phyloP scores from a whole-genome alignment of 2,113 vertebrate species.

The Brienomyrus brachyistius region DNA sequence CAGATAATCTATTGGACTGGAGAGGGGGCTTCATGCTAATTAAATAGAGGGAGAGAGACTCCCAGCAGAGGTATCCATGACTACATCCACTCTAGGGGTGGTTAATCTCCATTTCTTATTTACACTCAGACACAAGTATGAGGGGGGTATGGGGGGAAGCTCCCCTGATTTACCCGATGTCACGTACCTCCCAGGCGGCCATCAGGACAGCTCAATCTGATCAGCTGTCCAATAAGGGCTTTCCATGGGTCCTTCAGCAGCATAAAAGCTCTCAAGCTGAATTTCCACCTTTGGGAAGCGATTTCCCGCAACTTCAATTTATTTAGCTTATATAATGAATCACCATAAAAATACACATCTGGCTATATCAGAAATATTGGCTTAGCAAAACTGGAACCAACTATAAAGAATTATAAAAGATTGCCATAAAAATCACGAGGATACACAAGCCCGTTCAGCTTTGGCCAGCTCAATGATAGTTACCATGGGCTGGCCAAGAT shows the following conservation, averaged over 20 bases:
- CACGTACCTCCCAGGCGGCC: background rate
- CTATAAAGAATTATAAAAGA: background rate
- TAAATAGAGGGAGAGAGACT: background rate
- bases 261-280: background rate
- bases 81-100: background rate
- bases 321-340: background rate
- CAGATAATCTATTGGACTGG: background rate
- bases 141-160: background rate
- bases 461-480: background rate
- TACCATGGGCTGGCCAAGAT: background rate
- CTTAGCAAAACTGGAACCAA: background rate
- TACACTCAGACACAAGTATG: background rate
- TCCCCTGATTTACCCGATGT: background rate
- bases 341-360: background rate
- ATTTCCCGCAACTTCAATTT: background rate
- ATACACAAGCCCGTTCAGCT: background rate
- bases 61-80: slow-evolving; percentile 12
- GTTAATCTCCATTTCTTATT: background rate
- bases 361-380: background rate
- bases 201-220: background rate
- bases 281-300: background rate
- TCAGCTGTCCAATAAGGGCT: background rate
- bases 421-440: background rate
- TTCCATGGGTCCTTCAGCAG: background rate
- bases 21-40: background rate